These are phyloP conservation scores for Phycodurus eques DNA, from an alignment of 2,113 vertebrate genomes.

Conservation along the genomic window DNA sequence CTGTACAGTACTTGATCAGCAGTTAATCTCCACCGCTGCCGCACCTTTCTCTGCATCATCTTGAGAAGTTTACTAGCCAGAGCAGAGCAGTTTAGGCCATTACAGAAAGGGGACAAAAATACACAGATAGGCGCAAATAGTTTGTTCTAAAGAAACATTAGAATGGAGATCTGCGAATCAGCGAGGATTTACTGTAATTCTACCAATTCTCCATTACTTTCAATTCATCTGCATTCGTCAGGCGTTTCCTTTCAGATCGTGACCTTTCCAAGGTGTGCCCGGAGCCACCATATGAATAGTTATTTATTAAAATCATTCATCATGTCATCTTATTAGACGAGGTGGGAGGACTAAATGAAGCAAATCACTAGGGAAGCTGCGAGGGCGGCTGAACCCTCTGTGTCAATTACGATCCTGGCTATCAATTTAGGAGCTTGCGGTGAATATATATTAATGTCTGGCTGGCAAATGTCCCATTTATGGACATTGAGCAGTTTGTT, in stretches of 20 bases:
- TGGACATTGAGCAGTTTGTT: neutral
- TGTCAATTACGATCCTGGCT: neutral
- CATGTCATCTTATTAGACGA: neutral
- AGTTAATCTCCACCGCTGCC: too few species aligned
- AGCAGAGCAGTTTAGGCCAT: too few species aligned
- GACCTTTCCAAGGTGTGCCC: neutral
- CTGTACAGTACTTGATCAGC: too few species aligned
- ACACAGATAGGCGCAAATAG: neutral
- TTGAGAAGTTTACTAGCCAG: too few species aligned
- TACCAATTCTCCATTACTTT: neutral
- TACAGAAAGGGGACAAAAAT: too few species aligned
- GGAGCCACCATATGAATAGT: neutral
- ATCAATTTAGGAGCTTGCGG: neutral
- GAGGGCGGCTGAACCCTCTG: neutral
- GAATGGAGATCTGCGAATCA: neutral
- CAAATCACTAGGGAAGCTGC: neutral
- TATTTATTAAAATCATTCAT: slow-evolving; percentile 9
- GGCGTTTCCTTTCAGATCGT: neutral
- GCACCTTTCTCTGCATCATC: too few species aligned
- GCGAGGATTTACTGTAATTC: neutral
- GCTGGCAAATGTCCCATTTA: neutral
- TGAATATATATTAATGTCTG: neutral
- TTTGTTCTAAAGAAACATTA: neutral
- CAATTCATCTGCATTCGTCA: neutral
- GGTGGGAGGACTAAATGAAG: neutral